phyloP scores from a whole-genome alignment of 2,888 invertebrate genomes.

The Euplagia quadripunctaria region DNA sequence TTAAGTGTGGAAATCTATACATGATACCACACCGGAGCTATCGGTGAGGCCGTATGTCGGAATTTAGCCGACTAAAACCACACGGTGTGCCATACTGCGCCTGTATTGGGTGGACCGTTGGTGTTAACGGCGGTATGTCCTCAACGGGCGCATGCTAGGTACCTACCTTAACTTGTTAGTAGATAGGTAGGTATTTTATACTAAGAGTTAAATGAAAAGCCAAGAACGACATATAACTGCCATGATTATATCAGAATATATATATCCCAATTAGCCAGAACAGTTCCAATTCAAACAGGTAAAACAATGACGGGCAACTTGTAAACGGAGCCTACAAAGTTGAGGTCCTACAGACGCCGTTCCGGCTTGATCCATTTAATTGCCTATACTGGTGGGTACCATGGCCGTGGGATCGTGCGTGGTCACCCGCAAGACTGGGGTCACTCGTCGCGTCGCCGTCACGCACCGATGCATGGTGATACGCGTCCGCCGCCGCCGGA shows the following conservation, averaged over 20 bases:
- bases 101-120: no score
- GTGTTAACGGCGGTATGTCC: no score
- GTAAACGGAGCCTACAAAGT: conserved; percentile 26
- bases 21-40: no score
- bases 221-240: no score
- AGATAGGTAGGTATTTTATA: no score
- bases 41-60: no score
- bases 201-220: no score
- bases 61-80: no score
- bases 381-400: conserved; percentile 49
- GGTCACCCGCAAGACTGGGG: conserved; percentile 57
- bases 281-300: background rate
- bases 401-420: conserved; percentile 51
- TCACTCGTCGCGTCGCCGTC: conserved; percentile 54
- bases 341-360: conserved; percentile 54
- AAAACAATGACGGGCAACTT: background rate
- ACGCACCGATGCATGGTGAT: conserved; percentile 55
- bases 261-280: background rate
- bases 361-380: conserved; percentile 79
- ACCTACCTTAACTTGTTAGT: no score
- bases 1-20: no score
- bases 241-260: background rate
- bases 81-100: no score
- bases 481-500: conserved; percentile 52
- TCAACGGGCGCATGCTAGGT: no score